phyloP scores from a whole-genome alignment of 2,888 invertebrate species.

The Macaria liturata region DNA sequence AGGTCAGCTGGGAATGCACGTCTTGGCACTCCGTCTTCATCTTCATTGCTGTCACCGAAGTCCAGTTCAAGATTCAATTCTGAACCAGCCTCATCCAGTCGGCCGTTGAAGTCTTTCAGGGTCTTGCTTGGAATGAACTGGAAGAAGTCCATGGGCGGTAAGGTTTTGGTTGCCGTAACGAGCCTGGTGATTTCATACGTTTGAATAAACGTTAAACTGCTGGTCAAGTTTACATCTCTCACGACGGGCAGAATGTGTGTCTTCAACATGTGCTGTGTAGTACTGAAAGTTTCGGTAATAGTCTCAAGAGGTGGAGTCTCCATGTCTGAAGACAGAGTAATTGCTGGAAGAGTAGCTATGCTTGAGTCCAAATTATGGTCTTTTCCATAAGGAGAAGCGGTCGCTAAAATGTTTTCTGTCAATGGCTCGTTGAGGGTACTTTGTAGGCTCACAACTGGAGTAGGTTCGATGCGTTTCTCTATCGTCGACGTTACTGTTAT shows the following conservation, averaged over 20 bases:
- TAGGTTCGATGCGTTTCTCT: slow-evolving; percentile 89
- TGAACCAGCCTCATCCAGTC: slow-evolving; percentile 94
- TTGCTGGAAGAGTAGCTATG: slow-evolving; percentile 91
- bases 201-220: slow-evolving; percentile 92
- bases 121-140: slow-evolving; percentile 94
- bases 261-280: slow-evolving; percentile 93
- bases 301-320: slow-evolving; percentile 95
- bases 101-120: slow-evolving; percentile 93
- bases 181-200: slow-evolving; percentile 94
- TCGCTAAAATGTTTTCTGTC: slow-evolving; percentile 94
- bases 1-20: slow-evolving; percentile 85
- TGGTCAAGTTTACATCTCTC: slow-evolving; percentile 88
- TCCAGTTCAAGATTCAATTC: slow-evolving; percentile 93
- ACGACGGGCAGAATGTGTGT: slow-evolving; percentile 94
- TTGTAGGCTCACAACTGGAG: slow-evolving; percentile 77
- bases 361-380: slow-evolving; percentile 89
- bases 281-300: slow-evolving; percentile 95
- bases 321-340: slow-evolving; percentile 88
- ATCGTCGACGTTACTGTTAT: slow-evolving; percentile 94
- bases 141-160: slow-evolving; percentile 93
- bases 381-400: slow-evolving; percentile 89
- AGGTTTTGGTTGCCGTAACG: slow-evolving; percentile 94
- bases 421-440: slow-evolving; percentile 89
- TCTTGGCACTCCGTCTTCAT: slow-evolving; percentile 75
- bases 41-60: slow-evolving; percentile 91